Evolutionary conservation across 2,113 vertebrate species (phyloP), one percentile per base, ranked within the genome.

Genomic region (Eretmochelys imbricata): DNA sequence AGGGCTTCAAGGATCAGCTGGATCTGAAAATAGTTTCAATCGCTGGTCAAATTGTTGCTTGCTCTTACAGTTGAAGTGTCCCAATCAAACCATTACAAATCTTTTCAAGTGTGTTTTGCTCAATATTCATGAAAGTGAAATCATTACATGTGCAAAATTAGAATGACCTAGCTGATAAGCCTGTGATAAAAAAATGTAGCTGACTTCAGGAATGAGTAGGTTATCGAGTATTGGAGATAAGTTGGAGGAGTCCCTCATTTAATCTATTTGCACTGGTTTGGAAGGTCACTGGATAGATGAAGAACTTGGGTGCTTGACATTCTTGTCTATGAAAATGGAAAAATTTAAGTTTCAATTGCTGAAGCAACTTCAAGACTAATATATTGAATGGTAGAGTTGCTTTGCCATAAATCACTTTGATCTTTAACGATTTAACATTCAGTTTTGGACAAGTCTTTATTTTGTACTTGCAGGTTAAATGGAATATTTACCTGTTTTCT

Each of bases 101-200:
- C 83, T 84, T 96, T 96, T 89, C 55, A 93, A 96, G 55, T 29
- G 8, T 80, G 51, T 87, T 95, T 85, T 57, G 90, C 83, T 95
- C 89, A 89, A 25, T 96, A 96, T 96, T 95, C 93, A 97, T 96
- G 90, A 92, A 96, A 90, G 83, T 89, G 87, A 97, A 97, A 93
- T 93, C 29, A 91, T 84, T 95, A 51, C 49, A 94, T 1, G 0
- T 95, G 83, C 38, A 96, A 95, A 95, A 96, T 94, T 95, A 95
- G 78, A 93, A 86, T 92, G 91, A 94, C 78, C 62, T 91, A 42
- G 72, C 94, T 84, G 87, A 96, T 95, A 95, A 95, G 55, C 4
- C 53, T 65, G 25, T 91, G 95, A 95, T 93, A 95, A 96, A 95
- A 62, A n/a, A 20, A 87, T 88, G 72, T 81, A 78, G 94, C 95